phyloP scores from a whole-genome alignment of 2,888 invertebrate genomes.

The Dicranocentrus wangi region DNA sequence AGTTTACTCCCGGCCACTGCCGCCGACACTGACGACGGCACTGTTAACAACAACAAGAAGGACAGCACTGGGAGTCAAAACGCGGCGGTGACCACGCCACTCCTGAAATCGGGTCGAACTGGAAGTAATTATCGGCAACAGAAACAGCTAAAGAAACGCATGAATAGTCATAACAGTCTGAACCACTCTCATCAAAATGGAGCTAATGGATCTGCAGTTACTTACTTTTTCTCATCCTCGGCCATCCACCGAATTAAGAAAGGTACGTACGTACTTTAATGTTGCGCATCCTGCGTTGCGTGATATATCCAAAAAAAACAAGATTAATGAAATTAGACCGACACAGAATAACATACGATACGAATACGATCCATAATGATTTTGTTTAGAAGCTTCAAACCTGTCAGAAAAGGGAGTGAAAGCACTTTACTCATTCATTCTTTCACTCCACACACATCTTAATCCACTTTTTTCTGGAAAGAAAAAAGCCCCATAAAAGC shows the following conservation, averaged over 20 bases:
- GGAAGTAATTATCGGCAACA: not conserved
- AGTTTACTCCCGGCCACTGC: not conserved
- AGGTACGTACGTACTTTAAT: constrained; percentile 55
- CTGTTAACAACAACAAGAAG: constrained; percentile 46
- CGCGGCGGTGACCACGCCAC: constrained; percentile 39
- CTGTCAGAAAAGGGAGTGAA: too few species aligned
- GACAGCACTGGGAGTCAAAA: constrained; percentile 39
- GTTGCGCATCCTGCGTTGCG: too few species aligned
- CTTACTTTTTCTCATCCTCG: constrained; percentile 64
- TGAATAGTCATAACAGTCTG: constrained; percentile 20
- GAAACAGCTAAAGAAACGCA: not conserved
- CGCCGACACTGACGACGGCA: not conserved
- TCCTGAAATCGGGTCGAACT: constrained; percentile 20
- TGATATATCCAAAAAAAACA: too few species aligned
- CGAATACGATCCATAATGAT: too few species aligned
- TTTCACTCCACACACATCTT: too few species aligned
- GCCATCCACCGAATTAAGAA: constrained; percentile 70
- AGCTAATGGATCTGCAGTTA: constrained; percentile 50
- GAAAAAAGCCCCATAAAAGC: too few species aligned
- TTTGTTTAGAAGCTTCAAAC: too few species aligned
- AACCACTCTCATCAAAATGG: constrained; percentile 49
- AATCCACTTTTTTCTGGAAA: too few species aligned
- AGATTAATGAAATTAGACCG: too few species aligned
- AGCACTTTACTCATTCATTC: too few species aligned
- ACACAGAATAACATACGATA: too few species aligned